Evolutionary conservation across 92 coral and sea anemone species (phyloP), one percentile per base, ranked within the genome.

Genomic region (Zoanthus gigantus): DNA sequence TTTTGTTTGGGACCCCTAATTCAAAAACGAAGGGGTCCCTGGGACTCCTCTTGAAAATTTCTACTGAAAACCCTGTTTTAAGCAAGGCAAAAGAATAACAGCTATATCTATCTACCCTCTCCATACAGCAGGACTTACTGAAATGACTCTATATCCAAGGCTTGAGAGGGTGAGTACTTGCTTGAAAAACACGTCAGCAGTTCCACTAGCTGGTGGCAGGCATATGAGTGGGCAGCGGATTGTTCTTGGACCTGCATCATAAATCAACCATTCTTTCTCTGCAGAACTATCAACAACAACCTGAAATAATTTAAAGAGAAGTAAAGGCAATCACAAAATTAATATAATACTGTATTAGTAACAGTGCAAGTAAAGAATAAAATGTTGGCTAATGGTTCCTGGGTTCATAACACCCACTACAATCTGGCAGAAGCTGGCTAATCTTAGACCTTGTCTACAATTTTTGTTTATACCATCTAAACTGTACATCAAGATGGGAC

Each of bases 131-230:
- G 5, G 45, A 92, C 99, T 95, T 89, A 97, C 99, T 4, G 99
- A 88, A 80, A 97, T 95, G 9, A 97, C 96, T 79, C 99, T 90
- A 83, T 94, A 97, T 69, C 99, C 99, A 81, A 97, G 93, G 57
- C 99, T 95, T 31, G 98, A 91, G 8, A 97, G 92, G 5, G 98
- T 93, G 77, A 97, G 89, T 61, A 97, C 86, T 84, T 97, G 99
- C 69, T 97, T 97, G 89, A 97, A 97, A 90, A 97, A 97, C 63
- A 97, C 98, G 76, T 97, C 99, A 5, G 96, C 98, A 56, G 99
- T 95, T 28, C 99, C 99, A 85, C 99, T 97, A 23, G 98, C 99
- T 57, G 99, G 99, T 18, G 99, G 99, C 12, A 97, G 90, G 73
- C 98, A 97, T 30, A 97, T 83, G 23, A 97, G 87, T 0, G 99